Conservation (phyloP, 1,140 invertebrate genomes). For the Danaus plexippus region DNA sequence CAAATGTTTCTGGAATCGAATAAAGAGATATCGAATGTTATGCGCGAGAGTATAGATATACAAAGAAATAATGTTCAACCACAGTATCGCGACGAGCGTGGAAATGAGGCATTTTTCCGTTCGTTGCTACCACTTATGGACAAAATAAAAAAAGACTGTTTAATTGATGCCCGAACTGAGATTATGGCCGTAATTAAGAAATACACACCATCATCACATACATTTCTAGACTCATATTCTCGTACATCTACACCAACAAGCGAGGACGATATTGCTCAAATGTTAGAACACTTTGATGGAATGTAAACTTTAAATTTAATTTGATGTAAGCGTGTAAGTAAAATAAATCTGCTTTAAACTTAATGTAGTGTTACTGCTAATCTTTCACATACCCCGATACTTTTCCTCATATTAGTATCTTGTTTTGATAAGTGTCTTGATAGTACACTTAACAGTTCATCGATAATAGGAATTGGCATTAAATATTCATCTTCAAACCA, state of each 20-base stretch:
- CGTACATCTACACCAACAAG: slow-evolving; percentile 4
- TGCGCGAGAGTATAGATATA: slow-evolving; percentile 8
- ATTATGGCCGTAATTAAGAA: slow-evolving; percentile 9
- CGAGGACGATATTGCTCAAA: slow-evolving; percentile 3
- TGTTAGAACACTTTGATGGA: slow-evolving; percentile 6
- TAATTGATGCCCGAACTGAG: slow-evolving; percentile 4
- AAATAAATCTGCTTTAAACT: slow-evolving; percentile 6
- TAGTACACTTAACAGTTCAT: slow-evolving; percentile 5
- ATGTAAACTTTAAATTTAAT: slow-evolving; percentile 6
- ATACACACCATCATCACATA: slow-evolving; percentile 9
- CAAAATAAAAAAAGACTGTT: slow-evolving; percentile 9
- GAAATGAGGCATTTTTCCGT: slow-evolving; percentile 10
- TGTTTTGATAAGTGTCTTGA: slow-evolving; percentile 6
- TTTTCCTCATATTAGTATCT: slow-evolving; percentile 5
- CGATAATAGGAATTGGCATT: slow-evolving; percentile 13
- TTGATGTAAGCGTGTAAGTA: slow-evolving; percentile 5
- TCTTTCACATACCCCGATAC: slow-evolving; percentile 5
- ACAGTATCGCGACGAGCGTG: slow-evolving; percentile 9
- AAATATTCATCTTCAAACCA: slow-evolving; percentile 16
- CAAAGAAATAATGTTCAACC: slow-evolving; percentile 10
- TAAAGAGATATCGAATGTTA: slow-evolving; percentile 11
- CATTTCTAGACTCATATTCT: slow-evolving; percentile 5
- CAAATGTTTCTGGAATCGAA: not conserved
- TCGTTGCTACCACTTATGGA: slow-evolving; percentile 10
- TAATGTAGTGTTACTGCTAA: slow-evolving; percentile 3